These are phyloP conservation scores for Sinocyclocheilus maitianheensis DNA, from an alignment of 2,113 vertebrate species.

Conservation along the genomic window DNA sequence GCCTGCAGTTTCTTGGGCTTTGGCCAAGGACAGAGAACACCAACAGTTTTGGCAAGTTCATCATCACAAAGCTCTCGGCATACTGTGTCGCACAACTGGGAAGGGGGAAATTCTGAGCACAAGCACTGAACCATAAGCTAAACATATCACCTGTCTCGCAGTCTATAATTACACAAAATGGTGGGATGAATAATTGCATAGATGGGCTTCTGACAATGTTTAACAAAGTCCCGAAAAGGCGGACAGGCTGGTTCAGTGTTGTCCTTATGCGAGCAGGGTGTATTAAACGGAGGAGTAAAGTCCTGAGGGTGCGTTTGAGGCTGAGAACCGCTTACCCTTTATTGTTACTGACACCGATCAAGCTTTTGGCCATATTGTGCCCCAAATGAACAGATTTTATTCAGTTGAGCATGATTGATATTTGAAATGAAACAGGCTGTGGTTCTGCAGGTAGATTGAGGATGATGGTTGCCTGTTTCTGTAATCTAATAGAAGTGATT, in stretches of 20 bases:
- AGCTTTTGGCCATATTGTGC: background rate
- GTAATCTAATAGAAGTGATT: constrained; percentile 71
- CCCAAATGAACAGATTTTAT: constrained; percentile 55
- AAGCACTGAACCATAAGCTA: constrained; percentile 37
- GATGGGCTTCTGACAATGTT: constrained; percentile 38
- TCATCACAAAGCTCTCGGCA: constrained; percentile 30
- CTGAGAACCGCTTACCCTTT: background rate
- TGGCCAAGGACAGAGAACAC: constrained; percentile 60
- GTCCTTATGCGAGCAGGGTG: constrained; percentile 2
- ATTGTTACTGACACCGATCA: constrained; percentile 18
- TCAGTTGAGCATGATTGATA: constrained; percentile 67
- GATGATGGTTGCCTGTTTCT: constrained; percentile 61
- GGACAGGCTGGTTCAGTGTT: constrained; percentile 23
- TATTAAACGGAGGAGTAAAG: constrained; percentile 29
- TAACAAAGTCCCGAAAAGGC: constrained; percentile 38
- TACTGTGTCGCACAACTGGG: constrained; percentile 32
- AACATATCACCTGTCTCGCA: constrained; percentile 12
- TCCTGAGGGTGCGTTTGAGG: background rate
- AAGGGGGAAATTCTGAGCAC: constrained; percentile 18
- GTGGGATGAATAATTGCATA: constrained; percentile 45
- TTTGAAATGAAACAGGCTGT: constrained; percentile 49
- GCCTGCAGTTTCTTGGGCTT: constrained; percentile 55
- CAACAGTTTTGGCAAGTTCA: constrained; percentile 41
- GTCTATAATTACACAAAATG: constrained; percentile 39
- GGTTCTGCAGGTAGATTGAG: constrained; percentile 57